These are phyloP conservation scores for Ianthella basta DNA, from an alignment of 37 sponge, comb jelly and placozoan species.

Conservation along the genomic window DNA sequence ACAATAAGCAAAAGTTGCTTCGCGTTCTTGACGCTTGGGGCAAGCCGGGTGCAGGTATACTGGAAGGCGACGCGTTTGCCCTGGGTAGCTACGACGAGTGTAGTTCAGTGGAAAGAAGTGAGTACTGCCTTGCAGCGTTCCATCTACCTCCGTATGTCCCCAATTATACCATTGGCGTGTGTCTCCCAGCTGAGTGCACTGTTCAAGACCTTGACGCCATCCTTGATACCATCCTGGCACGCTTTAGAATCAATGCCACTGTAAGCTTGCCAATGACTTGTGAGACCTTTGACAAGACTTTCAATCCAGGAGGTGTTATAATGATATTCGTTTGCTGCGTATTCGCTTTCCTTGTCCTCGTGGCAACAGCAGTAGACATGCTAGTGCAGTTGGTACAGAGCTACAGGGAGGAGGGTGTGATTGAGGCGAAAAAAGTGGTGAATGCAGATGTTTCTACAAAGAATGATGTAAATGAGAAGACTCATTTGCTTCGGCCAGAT, in stretches of 20 bases:
- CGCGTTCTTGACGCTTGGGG: constrained; percentile 48
- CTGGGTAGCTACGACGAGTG: constrained; percentile 53
- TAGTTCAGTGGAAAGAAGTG: constrained; percentile 5
- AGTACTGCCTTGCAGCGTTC: constrained; percentile 36
- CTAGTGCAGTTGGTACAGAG: neutral
- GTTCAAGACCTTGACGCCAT: neutral
- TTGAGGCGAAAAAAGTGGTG: neutral
- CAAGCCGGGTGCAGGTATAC: constrained; percentile 46
- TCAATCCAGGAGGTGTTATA: constrained; percentile 46
- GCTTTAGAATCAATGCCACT: neutral
- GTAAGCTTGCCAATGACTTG: neutral
- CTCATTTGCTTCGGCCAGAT: neutral
- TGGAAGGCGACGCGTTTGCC: constrained; percentile 19
- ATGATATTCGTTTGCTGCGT: constrained; percentile 59
- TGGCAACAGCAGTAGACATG: constrained; percentile 32
- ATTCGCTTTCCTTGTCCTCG: constrained; percentile 30
- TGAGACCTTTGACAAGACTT: neutral
- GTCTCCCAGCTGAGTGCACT: constrained; percentile 15
- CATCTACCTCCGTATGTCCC: no score
- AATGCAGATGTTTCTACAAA: neutral
- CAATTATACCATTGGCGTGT: neutral
- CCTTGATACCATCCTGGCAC: neutral
- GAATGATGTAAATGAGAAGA: neutral
- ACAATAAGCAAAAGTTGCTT: no score
- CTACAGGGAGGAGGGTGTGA: neutral